Evolutionary conservation across 2,797 vertebrate genomes (phyloP).

Genomic region (Carapus acus): DNA sequence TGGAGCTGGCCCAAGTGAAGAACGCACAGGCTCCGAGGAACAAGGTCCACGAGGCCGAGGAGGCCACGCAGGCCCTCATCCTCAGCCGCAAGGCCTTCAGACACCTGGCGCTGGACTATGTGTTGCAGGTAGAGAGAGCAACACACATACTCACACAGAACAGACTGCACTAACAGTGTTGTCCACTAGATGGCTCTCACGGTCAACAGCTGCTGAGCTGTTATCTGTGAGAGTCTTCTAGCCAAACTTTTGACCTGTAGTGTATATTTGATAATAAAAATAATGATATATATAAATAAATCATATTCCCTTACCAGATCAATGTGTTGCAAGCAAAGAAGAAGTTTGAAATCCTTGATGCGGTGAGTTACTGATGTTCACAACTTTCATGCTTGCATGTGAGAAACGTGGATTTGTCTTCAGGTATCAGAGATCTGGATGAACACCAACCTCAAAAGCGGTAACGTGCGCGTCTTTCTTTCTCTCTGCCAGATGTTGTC

Average conservation of each 20-base stretch:
- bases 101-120: conserved; percentile 90
- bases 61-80: conserved; percentile 83
- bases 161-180: conserved; percentile 1
- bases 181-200: conserved; percentile 41
- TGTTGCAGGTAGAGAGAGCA: conserved; percentile 88
- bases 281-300: no score
- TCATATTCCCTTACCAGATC: no score
- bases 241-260: no score
- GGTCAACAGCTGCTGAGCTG: conserved; percentile 13
- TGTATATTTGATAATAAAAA: no score
- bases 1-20: conserved; percentile 93
- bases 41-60: conserved; percentile 93
- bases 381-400: neutral
- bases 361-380: conserved; percentile 73
- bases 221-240: neutral
- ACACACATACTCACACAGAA: neutral
- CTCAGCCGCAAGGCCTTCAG: conserved; percentile 92
- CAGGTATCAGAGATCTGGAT: no score
- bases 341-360: conserved; percentile 97
- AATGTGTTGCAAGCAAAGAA: conserved; percentile 98
- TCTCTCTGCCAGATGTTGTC: conserved; percentile 85
- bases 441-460: no score
- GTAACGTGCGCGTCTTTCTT: neutral
- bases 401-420: neutral
- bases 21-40: conserved; percentile 92